Conservation (phyloP, 2,888 invertebrate genomes). For the Apodemia mormo region DNA sequence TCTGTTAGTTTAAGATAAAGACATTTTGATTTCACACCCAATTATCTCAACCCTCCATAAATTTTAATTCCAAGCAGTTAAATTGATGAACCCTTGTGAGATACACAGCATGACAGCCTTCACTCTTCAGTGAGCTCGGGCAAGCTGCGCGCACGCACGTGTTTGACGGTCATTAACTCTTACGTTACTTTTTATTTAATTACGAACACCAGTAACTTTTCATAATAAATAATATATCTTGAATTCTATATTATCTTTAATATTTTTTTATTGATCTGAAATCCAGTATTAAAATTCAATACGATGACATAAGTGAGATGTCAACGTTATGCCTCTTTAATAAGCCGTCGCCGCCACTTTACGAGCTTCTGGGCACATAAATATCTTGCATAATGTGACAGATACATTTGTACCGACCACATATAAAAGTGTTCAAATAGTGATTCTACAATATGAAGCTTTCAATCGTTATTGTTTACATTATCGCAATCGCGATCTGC, state of each 20-base stretch:
- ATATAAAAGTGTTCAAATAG: slow-evolving; percentile 60
- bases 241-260: background rate
- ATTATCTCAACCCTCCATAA: slow-evolving; percentile 17
- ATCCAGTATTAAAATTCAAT: background rate
- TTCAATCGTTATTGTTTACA: slow-evolving; percentile 69
- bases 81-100: slow-evolving; percentile 43
- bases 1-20: background rate
- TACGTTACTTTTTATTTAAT: background rate
- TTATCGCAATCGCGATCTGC: slow-evolving; percentile 67
- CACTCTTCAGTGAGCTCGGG: slow-evolving; percentile 77
- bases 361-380: slow-evolving; percentile 64
- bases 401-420: slow-evolving; percentile 63
- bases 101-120: slow-evolving; percentile 70
- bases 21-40: slow-evolving; percentile 17
- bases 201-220: background rate
- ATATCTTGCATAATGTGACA: slow-evolving; percentile 76
- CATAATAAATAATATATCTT: background rate
- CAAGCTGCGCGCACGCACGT: slow-evolving; percentile 75
- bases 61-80: slow-evolving; percentile 1
- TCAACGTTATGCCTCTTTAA: slow-evolving; percentile 65
- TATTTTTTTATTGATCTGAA: background rate
- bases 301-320: slow-evolving; percentile 69
- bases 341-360: slow-evolving; percentile 61
- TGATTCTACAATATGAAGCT: slow-evolving; percentile 66
- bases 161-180: slow-evolving; percentile 44